Conservation (phyloP, 2,113 vertebrate species). For the Leptobrachium ailaonicum region DNA sequence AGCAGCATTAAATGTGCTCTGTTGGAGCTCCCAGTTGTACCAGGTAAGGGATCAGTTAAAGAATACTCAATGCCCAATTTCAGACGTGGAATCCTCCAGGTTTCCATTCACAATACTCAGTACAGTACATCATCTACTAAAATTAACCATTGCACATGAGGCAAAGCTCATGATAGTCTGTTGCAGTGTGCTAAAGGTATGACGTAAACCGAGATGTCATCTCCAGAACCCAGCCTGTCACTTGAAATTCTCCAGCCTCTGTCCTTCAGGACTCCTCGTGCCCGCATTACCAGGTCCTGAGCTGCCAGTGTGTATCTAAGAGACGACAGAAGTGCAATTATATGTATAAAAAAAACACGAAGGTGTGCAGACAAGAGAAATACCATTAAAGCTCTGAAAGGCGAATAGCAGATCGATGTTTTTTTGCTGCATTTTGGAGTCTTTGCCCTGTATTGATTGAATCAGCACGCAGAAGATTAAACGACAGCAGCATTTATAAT, state of each 20-base stretch:
- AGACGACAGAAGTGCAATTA: conserved; percentile 10
- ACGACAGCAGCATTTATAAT: conserved; percentile 21
- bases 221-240: conserved; percentile 90
- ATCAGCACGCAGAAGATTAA: conserved; percentile 23
- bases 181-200: conserved; percentile 89
- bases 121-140: conserved; percentile 50
- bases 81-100: conserved; percentile 28
- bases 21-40: conserved; percentile 44
- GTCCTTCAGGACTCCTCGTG: conserved; percentile 89
- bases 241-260: conserved; percentile 94
- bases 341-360: neutral
- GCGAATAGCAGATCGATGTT: neutral
- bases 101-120: conserved; percentile 5
- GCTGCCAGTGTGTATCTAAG: conserved; percentile 93
- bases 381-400: conserved; percentile 3
- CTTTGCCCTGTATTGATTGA: conserved; percentile 13
- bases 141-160: conserved; percentile 31
- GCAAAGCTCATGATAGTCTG: conserved; percentile 71
- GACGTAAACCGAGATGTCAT: conserved; percentile 96
- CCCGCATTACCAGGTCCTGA: conserved; percentile 94
- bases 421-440: neutral
- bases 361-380: neutral
- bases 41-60: neutral
- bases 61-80: conserved; percentile 20
- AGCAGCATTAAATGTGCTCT: conserved; percentile 64